Percentiles rank a stretch among this genome's conserved stretches.
Conservation (phyloP, 2,888 invertebrate genomes). For the Himalopsyche anomala region DNA sequence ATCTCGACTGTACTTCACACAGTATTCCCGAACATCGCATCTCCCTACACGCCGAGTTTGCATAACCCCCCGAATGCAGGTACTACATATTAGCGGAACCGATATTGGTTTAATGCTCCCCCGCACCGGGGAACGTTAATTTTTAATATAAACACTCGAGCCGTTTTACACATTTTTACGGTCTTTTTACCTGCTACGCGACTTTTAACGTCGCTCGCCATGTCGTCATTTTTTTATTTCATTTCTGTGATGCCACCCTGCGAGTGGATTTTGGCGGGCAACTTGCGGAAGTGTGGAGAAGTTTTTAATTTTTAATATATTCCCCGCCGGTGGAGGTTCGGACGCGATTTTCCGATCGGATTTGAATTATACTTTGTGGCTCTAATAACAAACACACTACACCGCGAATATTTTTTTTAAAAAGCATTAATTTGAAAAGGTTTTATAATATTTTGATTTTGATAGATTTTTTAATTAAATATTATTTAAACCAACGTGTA, state of each 20-base stretch:
- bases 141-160: conserved; percentile 66
- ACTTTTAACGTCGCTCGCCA: conserved; percentile 16
- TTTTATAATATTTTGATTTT: too few species aligned
- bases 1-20: background rate
- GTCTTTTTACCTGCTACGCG: conserved; percentile 52
- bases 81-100: conserved; percentile 37
- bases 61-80: conserved; percentile 38
- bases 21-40: background rate
- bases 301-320: conserved; percentile 64
- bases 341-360: conserved; percentile 4
- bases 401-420: too few species aligned
- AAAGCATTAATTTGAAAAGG: too few species aligned
- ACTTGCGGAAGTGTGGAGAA: conserved; percentile 54
- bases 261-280: conserved; percentile 37
- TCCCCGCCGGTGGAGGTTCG: conserved; percentile 48
- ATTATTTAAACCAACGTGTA: too few species aligned
- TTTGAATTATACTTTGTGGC: background rate
- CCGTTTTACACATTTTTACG: conserved; percentile 62
- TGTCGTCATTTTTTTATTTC: conserved; percentile 55
- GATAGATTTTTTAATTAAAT: too few species aligned
- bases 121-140: conserved; percentile 62
- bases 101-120: conserved; percentile 65
- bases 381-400: too few species aligned
- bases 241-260: conserved; percentile 1
- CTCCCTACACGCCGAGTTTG: background rate